Conservation (phyloP, 2,113 vertebrate species). For the Rallus limicola region DNA sequence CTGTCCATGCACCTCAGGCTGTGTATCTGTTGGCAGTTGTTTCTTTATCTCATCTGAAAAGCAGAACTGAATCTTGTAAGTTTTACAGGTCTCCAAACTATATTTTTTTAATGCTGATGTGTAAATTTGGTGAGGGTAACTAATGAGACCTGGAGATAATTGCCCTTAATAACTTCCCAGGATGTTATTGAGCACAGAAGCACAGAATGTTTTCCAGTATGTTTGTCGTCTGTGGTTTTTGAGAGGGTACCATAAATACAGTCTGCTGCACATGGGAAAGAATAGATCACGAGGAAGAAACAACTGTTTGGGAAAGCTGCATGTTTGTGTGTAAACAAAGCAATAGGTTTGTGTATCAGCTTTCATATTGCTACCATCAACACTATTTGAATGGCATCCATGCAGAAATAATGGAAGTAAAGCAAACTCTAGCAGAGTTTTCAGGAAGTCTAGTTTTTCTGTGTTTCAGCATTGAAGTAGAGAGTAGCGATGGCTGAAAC, state of each 20-base stretch:
- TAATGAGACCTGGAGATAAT: not conserved
- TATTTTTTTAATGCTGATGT: not conserved
- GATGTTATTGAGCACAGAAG: not conserved
- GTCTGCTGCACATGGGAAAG: not conserved
- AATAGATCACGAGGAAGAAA: not conserved
- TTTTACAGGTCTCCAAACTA: not conserved
- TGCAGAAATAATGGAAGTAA: not conserved
- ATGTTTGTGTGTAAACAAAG: not conserved
- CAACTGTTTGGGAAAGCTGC: not conserved
- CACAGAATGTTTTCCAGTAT: not conserved
- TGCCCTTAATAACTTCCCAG: not conserved
- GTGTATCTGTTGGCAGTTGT: not conserved
- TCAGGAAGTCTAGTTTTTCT: not conserved
- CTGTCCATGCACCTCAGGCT: not conserved
- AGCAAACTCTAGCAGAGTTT: not conserved
- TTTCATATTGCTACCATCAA: not conserved
- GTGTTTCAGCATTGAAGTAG: not conserved
- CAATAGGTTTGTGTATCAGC: not conserved
- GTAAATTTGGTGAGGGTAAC: not conserved
- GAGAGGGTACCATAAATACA: not conserved
- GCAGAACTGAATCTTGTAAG: not conserved
- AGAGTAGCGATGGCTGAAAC: not conserved
- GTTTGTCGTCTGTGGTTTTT: not conserved
- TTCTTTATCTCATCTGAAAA: not conserved
- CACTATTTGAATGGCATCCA: not conserved